phyloP scores from a whole-genome alignment of 2,888 invertebrate genomes.

The Dolomedes plantarius region DNA sequence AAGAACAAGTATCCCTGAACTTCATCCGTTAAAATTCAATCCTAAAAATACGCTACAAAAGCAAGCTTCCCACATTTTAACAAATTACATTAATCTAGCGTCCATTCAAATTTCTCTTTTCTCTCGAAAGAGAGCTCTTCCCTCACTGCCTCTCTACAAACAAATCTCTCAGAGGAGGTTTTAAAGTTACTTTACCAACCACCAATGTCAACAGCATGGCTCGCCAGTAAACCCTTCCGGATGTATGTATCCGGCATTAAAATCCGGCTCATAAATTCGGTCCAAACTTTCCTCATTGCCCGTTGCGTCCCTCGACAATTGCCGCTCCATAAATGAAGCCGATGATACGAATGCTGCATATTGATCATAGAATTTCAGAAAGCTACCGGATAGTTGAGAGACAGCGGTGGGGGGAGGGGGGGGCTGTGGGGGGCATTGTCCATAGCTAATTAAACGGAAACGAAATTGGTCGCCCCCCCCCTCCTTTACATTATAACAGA shows the following conservation, averaged over 20 bases:
- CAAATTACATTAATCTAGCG: background rate
- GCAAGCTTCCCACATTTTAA: background rate
- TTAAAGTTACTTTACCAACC: background rate
- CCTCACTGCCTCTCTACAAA: background rate
- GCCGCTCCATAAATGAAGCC: background rate
- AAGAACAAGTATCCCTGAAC: too few relatives aligned
- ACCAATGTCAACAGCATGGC: conserved; percentile 12
- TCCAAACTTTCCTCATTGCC: background rate
- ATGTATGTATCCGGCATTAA: background rate
- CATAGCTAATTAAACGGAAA: conserved; percentile 9
- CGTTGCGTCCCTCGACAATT: background rate
- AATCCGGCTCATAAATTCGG: background rate
- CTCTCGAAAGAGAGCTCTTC: background rate
- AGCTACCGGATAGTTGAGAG: background rate
- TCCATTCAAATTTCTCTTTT: background rate
- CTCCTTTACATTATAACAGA: background rate
- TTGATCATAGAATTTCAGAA: conserved; percentile 16
- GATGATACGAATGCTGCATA: background rate
- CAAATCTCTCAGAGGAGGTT: conserved; percentile 10
- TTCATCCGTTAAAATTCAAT: too few relatives aligned
- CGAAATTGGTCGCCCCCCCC: background rate
- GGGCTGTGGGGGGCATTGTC: background rate
- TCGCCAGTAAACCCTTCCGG: background rate
- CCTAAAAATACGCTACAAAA: too few relatives aligned
- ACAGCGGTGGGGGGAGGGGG: background rate